Conservation (phyloP, 2,797 vertebrate genomes). For the Zenarchopterus dispar region DNA sequence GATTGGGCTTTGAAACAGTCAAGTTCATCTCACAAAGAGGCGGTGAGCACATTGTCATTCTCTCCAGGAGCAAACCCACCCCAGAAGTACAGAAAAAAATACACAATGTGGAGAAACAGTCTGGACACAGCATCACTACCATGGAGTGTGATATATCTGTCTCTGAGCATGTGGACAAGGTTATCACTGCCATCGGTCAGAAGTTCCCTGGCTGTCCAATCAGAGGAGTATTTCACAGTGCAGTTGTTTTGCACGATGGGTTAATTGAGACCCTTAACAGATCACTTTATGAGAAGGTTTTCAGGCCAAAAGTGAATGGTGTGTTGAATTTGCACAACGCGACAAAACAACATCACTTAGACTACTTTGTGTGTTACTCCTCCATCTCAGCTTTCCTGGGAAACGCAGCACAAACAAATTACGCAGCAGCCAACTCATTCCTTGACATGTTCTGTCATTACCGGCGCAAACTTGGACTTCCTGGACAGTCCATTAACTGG, state of each 20-base stretch:
- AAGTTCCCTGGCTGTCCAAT: conserved; percentile 77
- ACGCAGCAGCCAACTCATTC: conserved; percentile 90
- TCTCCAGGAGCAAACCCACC: conserved; percentile 81
- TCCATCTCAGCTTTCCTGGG: conserved; percentile 88
- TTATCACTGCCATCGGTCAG: conserved; percentile 70
- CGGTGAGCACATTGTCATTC: conserved; percentile 79
- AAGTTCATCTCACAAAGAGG: conserved; percentile 86
- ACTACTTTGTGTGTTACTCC: conserved; percentile 91
- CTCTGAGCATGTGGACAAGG: conserved; percentile 70
- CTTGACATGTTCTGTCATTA: conserved; percentile 88
- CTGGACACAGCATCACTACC: conserved; percentile 65
- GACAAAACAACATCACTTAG: conserved; percentile 81
- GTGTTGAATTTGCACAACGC: conserved; percentile 87
- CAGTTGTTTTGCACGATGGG: conserved; percentile 86
- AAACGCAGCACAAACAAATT: conserved; percentile 87
- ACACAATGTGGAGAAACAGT: conserved; percentile 67
- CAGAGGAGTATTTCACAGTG: conserved; percentile 90
- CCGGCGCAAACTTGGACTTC: conserved; percentile 84
- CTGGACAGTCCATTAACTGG: conserved; percentile 90
- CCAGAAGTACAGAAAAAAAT: conserved; percentile 78
- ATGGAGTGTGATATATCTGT: conserved; percentile 82
- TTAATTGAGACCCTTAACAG: conserved; percentile 80
- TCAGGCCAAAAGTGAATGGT: conserved; percentile 88
- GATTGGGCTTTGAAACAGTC: conserved; percentile 89
- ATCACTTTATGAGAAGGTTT: conserved; percentile 82